phyloP scores from a whole-genome alignment of 2,113 vertebrate genomes.

The Alligator sinensis region DNA sequence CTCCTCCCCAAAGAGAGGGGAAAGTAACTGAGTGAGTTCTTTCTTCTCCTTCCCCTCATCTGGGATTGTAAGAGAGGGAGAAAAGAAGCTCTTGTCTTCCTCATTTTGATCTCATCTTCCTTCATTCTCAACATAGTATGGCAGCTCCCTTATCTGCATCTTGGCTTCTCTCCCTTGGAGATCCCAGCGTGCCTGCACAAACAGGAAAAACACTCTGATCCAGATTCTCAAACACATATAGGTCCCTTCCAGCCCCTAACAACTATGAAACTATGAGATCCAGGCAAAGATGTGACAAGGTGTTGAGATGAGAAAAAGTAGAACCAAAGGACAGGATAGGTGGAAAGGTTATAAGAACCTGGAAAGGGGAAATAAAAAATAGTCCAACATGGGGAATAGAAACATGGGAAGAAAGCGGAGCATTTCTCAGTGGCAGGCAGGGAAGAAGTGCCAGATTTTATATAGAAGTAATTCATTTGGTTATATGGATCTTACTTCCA shows the following conservation, averaged over 20 bases:
- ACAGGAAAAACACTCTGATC: neutral
- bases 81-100: neutral
- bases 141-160: neutral
- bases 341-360: neutral
- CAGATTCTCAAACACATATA: neutral
- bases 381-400: neutral
- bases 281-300: neutral
- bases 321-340: neutral
- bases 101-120: neutral
- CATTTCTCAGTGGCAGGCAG: too few species aligned
- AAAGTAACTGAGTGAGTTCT: neutral
- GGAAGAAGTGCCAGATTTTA: too few species aligned
- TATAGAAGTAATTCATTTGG: neutral
- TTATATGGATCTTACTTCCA: neutral
- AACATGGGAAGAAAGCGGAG: too few species aligned
- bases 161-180: neutral
- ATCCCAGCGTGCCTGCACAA: neutral
- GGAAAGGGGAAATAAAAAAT: neutral
- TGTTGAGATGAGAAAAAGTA: neutral
- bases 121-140: fast-evolving
- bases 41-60: neutral
- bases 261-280: neutral
- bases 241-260: too few species aligned
- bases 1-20: neutral
- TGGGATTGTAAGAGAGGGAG: neutral